Conservation (phyloP, 2,797 vertebrate genomes). For the Sebastes aleutianus region DNA sequence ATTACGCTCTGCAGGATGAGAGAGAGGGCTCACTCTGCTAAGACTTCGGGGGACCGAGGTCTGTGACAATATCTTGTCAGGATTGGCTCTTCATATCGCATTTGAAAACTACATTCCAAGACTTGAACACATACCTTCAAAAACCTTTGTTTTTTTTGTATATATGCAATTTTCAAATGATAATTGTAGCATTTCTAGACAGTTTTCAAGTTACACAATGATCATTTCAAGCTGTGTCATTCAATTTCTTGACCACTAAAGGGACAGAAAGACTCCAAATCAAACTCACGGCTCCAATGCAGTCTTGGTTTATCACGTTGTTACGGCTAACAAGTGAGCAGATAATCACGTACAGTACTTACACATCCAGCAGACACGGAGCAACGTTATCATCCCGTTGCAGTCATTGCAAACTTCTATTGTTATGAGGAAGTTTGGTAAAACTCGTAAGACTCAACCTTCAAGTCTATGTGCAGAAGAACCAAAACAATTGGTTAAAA, state of each 20-base stretch:
- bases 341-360: neutral
- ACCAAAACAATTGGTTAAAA: neutral
- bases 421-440: neutral
- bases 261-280: neutral
- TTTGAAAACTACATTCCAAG: neutral
- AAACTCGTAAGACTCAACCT: too few species aligned
- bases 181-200: neutral
- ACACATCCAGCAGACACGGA: neutral
- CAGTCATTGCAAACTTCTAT: neutral
- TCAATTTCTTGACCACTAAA: neutral
- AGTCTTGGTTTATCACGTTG: neutral
- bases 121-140: neutral
- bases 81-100: neutral
- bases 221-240: neutral
- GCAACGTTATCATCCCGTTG: neutral
- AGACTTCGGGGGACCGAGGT: neutral
- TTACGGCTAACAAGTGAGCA: neutral
- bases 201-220: neutral
- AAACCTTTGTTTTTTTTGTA: neutral
- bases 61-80: neutral
- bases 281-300: neutral
- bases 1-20: constrained; percentile 66
- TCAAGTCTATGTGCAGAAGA: neutral
- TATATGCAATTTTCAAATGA: neutral
- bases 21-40: constrained; percentile 74